Conservation (phyloP, 2,113 vertebrate species). For the Theropithecus gelada region DNA sequence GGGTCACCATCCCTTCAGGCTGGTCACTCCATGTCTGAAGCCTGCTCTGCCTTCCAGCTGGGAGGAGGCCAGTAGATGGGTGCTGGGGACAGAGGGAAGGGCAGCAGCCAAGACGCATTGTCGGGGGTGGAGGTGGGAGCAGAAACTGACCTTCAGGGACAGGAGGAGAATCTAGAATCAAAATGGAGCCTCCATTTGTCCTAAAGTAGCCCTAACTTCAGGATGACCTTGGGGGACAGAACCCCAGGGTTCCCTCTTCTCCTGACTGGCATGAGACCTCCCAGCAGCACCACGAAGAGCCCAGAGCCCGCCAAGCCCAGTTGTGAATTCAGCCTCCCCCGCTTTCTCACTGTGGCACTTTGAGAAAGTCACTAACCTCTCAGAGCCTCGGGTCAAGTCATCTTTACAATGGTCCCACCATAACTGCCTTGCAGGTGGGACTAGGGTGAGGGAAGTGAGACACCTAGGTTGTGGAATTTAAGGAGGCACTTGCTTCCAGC, state of each 20-base stretch:
- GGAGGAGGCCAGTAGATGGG: neutral
- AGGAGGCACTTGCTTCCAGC: neutral
- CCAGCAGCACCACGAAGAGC: neutral
- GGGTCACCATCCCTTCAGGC: neutral
- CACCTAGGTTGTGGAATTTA: neutral
- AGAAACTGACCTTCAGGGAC: neutral
- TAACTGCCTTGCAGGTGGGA: neutral
- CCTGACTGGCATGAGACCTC: neutral
- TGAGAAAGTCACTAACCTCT: neutral
- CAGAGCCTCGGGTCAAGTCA: neutral
- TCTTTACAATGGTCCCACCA: neutral
- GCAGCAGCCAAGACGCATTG: neutral
- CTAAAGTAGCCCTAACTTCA: neutral
- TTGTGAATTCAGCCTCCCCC: neutral
- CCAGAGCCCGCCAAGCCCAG: neutral
- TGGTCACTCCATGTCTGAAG: neutral
- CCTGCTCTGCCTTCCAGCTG: neutral
- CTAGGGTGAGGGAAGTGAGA: accelerated
- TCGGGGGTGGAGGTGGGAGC: accelerated
- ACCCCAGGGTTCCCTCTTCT: neutral
- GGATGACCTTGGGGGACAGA: neutral
- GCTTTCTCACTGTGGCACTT: neutral
- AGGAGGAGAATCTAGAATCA: neutral
- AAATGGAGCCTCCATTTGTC: neutral
- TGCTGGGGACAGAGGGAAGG: neutral